Percentiles rank a stretch among this genome's conserved stretches.
These are phyloP conservation scores for Aphidius colemani DNA, from an alignment of 2,888 invertebrate genomes.

Conservation along the genomic window DNA sequence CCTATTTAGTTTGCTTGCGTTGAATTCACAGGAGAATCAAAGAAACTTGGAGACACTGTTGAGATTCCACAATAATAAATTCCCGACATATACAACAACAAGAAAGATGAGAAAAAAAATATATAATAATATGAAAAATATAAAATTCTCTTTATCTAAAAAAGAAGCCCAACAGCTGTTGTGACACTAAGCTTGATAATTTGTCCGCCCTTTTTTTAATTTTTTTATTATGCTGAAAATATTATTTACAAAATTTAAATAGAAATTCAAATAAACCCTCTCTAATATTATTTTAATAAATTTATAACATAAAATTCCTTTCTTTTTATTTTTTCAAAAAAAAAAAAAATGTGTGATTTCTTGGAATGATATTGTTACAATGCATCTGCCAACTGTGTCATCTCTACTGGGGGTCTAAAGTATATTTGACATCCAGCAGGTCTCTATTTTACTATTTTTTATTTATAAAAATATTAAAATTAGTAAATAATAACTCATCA, in stretches of 20 bases:
- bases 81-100: too few species aligned
- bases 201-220: slow-evolving; percentile 41
- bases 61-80: not conserved
- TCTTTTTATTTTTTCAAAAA: not conserved
- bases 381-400: slow-evolving; percentile 20
- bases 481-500: too few species aligned
- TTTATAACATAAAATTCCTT: too few species aligned
- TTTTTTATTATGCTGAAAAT: too few species aligned
- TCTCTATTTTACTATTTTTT: too few species aligned
- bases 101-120: slow-evolving; percentile 18
- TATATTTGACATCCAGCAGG: too few species aligned
- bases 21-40: too few species aligned
- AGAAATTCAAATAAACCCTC: too few species aligned
- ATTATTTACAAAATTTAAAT: too few species aligned
- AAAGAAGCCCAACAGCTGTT: slow-evolving; percentile 33
- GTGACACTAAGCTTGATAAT: slow-evolving; percentile 47
- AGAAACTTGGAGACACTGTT: slow-evolving; percentile 7
- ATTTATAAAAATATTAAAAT: too few species aligned
- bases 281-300: too few species aligned
- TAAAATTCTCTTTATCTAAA: slow-evolving; percentile 18
- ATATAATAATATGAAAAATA: slow-evolving; percentile 18
- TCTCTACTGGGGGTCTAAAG: slow-evolving; percentile 2
- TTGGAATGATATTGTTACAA: not conserved
- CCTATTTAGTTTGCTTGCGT: too few species aligned
- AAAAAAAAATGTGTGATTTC: not conserved